A percentile compares a stretch with the other conserved stretches of the same genome.
phyloP scores from a whole-genome alignment of 2,888 invertebrate species.

The Agriopis leucophaearia region DNA sequence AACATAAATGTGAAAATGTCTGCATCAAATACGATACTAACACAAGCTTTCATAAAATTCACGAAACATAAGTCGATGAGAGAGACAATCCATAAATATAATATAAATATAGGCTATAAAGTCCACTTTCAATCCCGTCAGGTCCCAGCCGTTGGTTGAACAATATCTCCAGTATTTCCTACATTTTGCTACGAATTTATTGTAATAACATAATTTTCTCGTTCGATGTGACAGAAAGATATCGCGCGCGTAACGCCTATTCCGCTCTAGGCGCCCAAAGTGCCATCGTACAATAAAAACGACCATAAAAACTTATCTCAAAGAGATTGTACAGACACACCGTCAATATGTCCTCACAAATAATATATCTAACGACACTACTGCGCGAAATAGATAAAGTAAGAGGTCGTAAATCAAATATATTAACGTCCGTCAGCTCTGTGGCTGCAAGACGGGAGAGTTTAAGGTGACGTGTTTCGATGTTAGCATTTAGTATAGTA shows the following conservation, averaged over 20 bases:
- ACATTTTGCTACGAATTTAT: slow-evolving; percentile 29
- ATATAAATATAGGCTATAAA: neutral
- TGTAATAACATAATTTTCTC: slow-evolving; percentile 31
- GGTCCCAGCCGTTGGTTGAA: neutral
- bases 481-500: too few relatives aligned
- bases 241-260: slow-evolving; percentile 27
- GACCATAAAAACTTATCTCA: slow-evolving; percentile 36
- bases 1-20: too few relatives aligned
- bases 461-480: neutral
- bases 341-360: slow-evolving; percentile 37
- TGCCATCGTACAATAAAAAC: slow-evolving; percentile 33
- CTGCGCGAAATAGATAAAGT: slow-evolving; percentile 31
- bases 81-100: too few relatives aligned
- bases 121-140: neutral
- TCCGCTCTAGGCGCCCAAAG: slow-evolving; percentile 28
- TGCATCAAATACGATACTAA: too few relatives aligned
- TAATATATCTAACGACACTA: slow-evolving; percentile 32
- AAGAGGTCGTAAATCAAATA: slow-evolving; percentile 30
- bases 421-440: slow-evolving; percentile 19
- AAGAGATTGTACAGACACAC: slow-evolving; percentile 35
- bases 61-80: too few relatives aligned
- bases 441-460: slow-evolving; percentile 9
- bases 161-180: slow-evolving; percentile 4
- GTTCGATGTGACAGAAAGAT: slow-evolving; percentile 26
- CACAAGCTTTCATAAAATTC: too few relatives aligned